Percentiles rank a stretch among this genome's conserved stretches.
These are phyloP conservation scores for Crepidodera aurea DNA, from an alignment of 2,888 invertebrate genomes.

Conservation along the genomic window DNA sequence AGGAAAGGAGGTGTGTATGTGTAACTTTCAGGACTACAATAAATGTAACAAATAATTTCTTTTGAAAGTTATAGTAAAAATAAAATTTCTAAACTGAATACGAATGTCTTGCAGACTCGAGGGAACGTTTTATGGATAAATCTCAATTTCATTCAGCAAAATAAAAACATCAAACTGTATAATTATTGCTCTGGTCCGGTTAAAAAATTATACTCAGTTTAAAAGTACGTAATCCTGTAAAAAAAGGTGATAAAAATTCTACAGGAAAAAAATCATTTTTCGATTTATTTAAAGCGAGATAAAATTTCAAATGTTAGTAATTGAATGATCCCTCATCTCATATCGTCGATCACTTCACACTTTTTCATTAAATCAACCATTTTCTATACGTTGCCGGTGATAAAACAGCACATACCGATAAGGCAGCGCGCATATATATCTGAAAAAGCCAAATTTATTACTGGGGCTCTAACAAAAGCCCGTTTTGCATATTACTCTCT, in stretches of 20 bases:
- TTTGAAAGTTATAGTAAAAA: no score
- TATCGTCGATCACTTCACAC: conserved; percentile 25
- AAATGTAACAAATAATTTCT: no score
- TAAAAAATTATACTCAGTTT: no score
- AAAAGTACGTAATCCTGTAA: not conserved
- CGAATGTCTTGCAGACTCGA: no score
- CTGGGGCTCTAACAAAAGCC: conserved; percentile 56
- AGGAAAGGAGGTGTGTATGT: no score
- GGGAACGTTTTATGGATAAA: no score
- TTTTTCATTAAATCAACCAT: conserved; percentile 30
- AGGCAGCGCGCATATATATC: conserved; percentile 28
- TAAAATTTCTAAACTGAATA: no score
- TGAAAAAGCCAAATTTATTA: conserved; percentile 56
- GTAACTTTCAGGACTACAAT: no score
- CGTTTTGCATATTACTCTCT: conserved; percentile 56
- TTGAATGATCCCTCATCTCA: conserved; percentile 25
- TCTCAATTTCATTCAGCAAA: no score
- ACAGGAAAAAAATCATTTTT: conserved; percentile 16
- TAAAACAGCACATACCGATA: conserved; percentile 32
- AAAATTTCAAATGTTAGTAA: conserved; percentile 18
- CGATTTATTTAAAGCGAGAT: conserved; percentile 16
- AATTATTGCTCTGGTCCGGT: no score
- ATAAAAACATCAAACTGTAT: no score
- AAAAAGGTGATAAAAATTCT: not conserved
- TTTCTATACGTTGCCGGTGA: conserved; percentile 25